Evolutionary conservation across 2,797 vertebrate species (phyloP).

Genomic region (Merluccius polli): DNA sequence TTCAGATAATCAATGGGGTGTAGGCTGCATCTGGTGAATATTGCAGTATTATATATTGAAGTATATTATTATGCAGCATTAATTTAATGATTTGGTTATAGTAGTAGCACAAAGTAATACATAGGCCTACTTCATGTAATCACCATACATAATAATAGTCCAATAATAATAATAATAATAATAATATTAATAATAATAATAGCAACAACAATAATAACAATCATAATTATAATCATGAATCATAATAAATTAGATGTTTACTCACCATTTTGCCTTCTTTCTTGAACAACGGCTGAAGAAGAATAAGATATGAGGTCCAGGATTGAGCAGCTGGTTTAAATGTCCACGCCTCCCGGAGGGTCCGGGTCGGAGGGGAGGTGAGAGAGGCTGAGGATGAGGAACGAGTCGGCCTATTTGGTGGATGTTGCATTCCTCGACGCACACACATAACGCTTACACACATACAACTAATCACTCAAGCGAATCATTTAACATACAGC

Average conservation of each 20-base stretch:
- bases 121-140: background rate
- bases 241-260: constrained; percentile 4
- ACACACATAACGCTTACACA: background rate
- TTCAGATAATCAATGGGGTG: background rate
- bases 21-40: background rate
- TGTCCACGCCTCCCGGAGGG: constrained; percentile 49
- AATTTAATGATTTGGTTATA: background rate
- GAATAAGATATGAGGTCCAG: constrained; percentile 21
- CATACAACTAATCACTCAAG: background rate
- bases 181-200: no score
- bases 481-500: background rate
- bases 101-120: background rate
- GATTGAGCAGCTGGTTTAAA: constrained; percentile 41
- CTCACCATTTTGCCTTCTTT: constrained; percentile 67
- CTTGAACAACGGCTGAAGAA: constrained; percentile 29
- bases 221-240: background rate
- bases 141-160: background rate
- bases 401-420: background rate
- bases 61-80: no score
- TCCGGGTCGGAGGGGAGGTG: constrained; percentile 37
- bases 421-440: background rate
- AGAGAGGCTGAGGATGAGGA: background rate
- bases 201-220: no score
- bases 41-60: no score
- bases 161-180: no score